Conservation (phyloP, 2,888 invertebrate species). For the Drosophila ustulata region DNA sequence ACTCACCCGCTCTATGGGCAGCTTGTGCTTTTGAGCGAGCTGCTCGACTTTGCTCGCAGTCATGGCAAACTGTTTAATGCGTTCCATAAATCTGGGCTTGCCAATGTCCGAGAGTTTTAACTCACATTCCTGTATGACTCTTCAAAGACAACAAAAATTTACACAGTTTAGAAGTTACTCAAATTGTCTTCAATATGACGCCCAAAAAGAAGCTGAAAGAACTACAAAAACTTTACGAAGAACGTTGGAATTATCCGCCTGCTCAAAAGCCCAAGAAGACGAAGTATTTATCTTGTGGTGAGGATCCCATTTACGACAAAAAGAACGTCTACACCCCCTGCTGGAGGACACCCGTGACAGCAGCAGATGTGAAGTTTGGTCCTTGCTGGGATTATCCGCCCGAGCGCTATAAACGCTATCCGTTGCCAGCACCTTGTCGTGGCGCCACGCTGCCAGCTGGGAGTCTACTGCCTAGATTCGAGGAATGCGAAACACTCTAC, state of each 20-base stretch:
- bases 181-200: slow-evolving; percentile 33
- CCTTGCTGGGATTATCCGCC: slow-evolving; percentile 74
- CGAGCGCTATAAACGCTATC: slow-evolving; percentile 55
- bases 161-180: slow-evolving; percentile 6
- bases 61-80: slow-evolving; percentile 75
- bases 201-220: slow-evolving; percentile 35
- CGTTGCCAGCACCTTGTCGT: slow-evolving; percentile 63
- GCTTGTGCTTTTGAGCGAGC: slow-evolving; percentile 86
- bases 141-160: slow-evolving; percentile 47
- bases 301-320: slow-evolving; percentile 19
- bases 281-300: slow-evolving; percentile 46
- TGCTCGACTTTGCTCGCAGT: slow-evolving; percentile 71
- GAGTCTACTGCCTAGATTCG: slow-evolving; percentile 48
- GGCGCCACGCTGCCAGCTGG: slow-evolving; percentile 47
- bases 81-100: slow-evolving; percentile 83
- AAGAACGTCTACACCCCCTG: slow-evolving; percentile 39
- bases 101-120: slow-evolving; percentile 84
- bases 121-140: slow-evolving; percentile 83
- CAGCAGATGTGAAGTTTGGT: slow-evolving; percentile 36
- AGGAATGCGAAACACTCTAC: slow-evolving; percentile 63
- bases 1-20: slow-evolving; percentile 87
- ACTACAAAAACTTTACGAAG: slow-evolving; percentile 45
- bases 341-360: slow-evolving; percentile 49
- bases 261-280: slow-evolving; percentile 16
- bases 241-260: slow-evolving; percentile 63